These are phyloP conservation scores for Dryas iulia DNA, from an alignment of 1,140 invertebrate species.

Conservation along the genomic window DNA sequence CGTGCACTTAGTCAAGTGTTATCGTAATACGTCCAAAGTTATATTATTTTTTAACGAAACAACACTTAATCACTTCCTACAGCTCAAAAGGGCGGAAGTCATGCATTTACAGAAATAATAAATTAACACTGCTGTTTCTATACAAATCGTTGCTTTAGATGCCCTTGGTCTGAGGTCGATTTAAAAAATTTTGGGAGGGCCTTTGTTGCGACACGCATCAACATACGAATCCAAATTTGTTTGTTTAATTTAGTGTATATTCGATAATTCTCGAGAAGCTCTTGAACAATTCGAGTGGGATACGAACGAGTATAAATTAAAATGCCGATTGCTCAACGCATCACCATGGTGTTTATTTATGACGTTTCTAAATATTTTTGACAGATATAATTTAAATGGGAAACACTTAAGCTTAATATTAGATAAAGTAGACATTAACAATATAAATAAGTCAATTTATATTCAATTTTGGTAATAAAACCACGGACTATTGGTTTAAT, in stretches of 20 bases:
- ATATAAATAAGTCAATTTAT: background rate
- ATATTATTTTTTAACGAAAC: conserved; percentile 71
- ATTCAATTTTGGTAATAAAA: background rate
- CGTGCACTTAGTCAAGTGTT: background rate
- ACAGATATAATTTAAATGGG: background rate
- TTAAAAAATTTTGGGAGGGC: conserved; percentile 48
- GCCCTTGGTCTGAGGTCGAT: conserved; percentile 69
- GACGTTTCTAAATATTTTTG: background rate
- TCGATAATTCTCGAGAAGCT: conserved; percentile 61
- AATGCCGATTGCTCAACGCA: conserved; percentile 1
- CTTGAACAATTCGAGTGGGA: conserved; percentile 50
- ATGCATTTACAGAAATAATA: conserved; percentile 75
- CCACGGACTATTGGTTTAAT: background rate
- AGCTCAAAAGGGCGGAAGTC: conserved; percentile 73
- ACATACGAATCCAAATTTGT: conserved; percentile 47
- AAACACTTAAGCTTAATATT: background rate
- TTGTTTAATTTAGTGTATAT: conserved; percentile 57
- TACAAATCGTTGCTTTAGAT: conserved; percentile 50
- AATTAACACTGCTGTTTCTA: conserved; percentile 69
- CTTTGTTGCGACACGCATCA: conserved; percentile 45
- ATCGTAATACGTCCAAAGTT: conserved; percentile 62
- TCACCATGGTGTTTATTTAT: background rate
- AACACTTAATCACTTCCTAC: conserved; percentile 76
- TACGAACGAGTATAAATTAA: conserved; percentile 35
- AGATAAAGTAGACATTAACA: background rate